Percentiles rank a stretch among this genome's conserved stretches.
Conservation (phyloP, 2,113 vertebrate species). For the Electrona antarctica region DNA sequence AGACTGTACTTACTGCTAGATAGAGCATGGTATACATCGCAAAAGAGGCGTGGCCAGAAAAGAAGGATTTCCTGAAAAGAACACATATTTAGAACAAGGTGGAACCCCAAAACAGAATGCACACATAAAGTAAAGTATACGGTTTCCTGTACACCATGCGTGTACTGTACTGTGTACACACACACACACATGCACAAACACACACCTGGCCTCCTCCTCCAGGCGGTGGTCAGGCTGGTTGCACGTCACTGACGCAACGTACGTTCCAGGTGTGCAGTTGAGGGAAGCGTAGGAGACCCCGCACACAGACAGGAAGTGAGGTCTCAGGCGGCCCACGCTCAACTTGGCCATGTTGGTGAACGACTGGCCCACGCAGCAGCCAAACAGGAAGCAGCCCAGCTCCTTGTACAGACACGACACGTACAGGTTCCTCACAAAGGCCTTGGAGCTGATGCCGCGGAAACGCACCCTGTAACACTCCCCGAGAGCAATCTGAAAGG, state of each 20-base stretch:
- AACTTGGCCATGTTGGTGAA: constrained; percentile 78
- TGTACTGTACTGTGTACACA: background rate
- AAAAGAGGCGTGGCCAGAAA: constrained; percentile 78
- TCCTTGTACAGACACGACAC: constrained; percentile 78
- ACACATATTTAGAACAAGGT: constrained; percentile 27
- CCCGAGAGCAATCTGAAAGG: constrained; percentile 68
- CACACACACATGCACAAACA: background rate
- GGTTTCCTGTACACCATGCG: too few relatives aligned
- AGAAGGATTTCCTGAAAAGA: constrained; percentile 78
- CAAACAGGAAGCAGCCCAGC: constrained; percentile 81
- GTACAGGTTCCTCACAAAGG: constrained; percentile 67
- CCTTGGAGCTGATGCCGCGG: constrained; percentile 40
- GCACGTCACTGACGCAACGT: constrained; percentile 68
- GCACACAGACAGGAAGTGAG: constrained; percentile 78
- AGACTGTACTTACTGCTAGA: constrained; percentile 74
- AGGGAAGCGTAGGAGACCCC: constrained; percentile 63
- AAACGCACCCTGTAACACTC: constrained; percentile 67
- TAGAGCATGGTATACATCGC: constrained; percentile 79
- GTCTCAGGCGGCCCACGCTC: constrained; percentile 72
- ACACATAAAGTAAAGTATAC: background rate
- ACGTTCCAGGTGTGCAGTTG: constrained; percentile 62
- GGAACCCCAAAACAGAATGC: background rate
- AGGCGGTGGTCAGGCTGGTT: constrained; percentile 27
- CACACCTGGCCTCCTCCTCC: constrained; percentile 74
- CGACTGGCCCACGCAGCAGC: constrained; percentile 78